Percentiles rank a stretch among this genome's conserved stretches.
Evolutionary conservation across 2,888 invertebrate species (phyloP).

Genomic region (Lamellibrachia satsuma): DNA sequence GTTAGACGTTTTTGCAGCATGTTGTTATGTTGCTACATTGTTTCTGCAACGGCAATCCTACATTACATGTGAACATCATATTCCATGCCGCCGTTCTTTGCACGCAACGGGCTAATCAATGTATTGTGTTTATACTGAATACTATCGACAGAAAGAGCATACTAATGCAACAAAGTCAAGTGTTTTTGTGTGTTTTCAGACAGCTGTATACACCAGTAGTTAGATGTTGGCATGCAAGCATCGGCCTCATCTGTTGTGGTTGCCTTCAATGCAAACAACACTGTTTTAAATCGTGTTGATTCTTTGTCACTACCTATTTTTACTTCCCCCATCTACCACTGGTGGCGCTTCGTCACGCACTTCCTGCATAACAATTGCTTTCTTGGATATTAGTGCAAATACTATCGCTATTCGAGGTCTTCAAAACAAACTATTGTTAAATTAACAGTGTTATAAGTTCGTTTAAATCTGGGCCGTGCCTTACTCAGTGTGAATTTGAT

Average conservation of each 20-base stretch:
- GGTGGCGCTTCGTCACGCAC: background rate
- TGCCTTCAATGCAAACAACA: background rate
- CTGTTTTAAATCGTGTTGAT: background rate
- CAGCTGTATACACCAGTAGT: background rate
- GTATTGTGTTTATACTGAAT: background rate
- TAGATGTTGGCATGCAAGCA: background rate
- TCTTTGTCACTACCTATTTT: background rate
- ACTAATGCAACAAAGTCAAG: background rate
- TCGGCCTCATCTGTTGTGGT: background rate
- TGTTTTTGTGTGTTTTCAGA: background rate
- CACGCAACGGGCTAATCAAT: background rate
- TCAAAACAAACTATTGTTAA: background rate
- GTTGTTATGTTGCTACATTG: background rate
- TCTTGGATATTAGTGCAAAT: background rate
- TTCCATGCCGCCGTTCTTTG: background rate
- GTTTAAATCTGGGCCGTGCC: too few species aligned
- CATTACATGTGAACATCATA: background rate
- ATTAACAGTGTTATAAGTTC: background rate
- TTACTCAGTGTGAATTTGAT: too few species aligned
- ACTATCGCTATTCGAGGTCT: background rate
- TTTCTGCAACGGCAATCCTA: background rate
- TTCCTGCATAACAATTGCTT: background rate
- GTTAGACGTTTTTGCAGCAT: background rate
- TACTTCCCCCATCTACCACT: background rate
- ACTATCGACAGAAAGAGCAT: background rate